A percentile compares a stretch with the other conserved stretches of the same genome.
These are phyloP conservation scores for Cephus pulcher DNA, from an alignment of 2,888 invertebrate species.

Conservation along the genomic window DNA sequence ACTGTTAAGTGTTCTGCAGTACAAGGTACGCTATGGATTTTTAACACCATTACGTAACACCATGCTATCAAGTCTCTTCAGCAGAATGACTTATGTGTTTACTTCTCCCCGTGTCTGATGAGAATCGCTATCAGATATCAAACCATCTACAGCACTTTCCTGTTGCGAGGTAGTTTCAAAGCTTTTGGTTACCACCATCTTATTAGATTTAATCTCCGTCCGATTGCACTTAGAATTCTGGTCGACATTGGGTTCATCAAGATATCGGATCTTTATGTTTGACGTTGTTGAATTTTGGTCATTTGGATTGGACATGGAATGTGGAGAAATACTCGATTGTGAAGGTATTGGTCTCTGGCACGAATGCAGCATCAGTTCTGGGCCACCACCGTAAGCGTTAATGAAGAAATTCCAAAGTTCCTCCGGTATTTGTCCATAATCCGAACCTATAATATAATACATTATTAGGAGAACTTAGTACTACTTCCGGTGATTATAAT, in stretches of 20 bases:
- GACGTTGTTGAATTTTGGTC: constrained; percentile 17
- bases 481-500: background rate
- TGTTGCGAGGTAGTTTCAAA: constrained; percentile 57
- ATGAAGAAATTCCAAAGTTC: constrained; percentile 90
- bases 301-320: constrained; percentile 61
- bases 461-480: background rate
- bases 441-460: constrained; percentile 62
- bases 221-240: constrained; percentile 51
- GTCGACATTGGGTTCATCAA: constrained; percentile 34
- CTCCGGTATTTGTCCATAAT: constrained; percentile 84
- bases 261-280: background rate
- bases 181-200: constrained; percentile 52
- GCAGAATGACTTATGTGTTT: constrained; percentile 27
- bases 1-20: constrained; percentile 6
- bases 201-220: constrained; percentile 49
- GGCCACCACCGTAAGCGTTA: constrained; percentile 90
- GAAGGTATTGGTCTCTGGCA: constrained; percentile 53
- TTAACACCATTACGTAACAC: background rate
- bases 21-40: constrained; percentile 7
- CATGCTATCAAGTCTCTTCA: constrained; percentile 11
- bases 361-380: constrained; percentile 74
- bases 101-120: constrained; percentile 51
- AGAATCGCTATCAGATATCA: constrained; percentile 53
- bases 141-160: constrained; percentile 56
- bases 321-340: constrained; percentile 59